A percentile compares a stretch with the other conserved stretches of the same genome.
phyloP scores from a whole-genome alignment of 1,140 invertebrate species.

The Araneus ventricosus region DNA sequence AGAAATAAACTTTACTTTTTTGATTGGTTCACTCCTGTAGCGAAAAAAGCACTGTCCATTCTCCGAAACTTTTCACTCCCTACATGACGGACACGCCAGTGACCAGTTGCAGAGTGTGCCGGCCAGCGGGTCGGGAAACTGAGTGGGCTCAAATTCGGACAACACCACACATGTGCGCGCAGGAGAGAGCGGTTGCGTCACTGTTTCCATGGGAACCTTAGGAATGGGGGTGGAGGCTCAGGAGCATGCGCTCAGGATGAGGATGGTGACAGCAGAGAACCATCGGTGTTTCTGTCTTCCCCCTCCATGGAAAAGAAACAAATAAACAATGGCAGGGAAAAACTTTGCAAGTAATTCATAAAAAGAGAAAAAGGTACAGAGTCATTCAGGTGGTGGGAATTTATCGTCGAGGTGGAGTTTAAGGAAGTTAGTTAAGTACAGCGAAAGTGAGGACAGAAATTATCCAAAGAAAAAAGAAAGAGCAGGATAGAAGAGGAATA shows the following conservation, averaged over 20 bases:
- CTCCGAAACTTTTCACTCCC: background rate
- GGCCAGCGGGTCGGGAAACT: slow-evolving; percentile 1
- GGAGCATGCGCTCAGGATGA: slow-evolving; percentile 10
- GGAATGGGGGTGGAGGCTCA: slow-evolving; percentile 7
- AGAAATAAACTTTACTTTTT: background rate
- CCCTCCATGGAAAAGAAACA: background rate
- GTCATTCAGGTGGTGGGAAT: background rate
- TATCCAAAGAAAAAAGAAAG: too few species aligned
- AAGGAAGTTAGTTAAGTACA: too few species aligned
- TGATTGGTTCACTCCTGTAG: background rate
- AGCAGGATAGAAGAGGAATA: too few species aligned
- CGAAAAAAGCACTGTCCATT: slow-evolving; percentile 1
- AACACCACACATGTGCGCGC: slow-evolving; percentile 46
- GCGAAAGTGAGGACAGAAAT: too few species aligned
- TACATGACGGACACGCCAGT: background rate
- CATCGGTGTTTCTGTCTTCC: background rate
- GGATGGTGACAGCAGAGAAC: slow-evolving; percentile 54
- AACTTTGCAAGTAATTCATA: background rate
- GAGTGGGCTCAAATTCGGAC: slow-evolving; percentile 5
- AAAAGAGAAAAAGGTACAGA: background rate
- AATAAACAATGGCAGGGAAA: background rate
- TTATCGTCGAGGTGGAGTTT: background rate
- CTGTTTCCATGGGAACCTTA: slow-evolving; percentile 39
- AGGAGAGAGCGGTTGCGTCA: slow-evolving; percentile 53
- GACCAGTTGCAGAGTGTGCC: slow-evolving; percentile 21